phyloP scores from a whole-genome alignment of 2,113 vertebrate genomes.

The Hoplias malabaricus region DNA sequence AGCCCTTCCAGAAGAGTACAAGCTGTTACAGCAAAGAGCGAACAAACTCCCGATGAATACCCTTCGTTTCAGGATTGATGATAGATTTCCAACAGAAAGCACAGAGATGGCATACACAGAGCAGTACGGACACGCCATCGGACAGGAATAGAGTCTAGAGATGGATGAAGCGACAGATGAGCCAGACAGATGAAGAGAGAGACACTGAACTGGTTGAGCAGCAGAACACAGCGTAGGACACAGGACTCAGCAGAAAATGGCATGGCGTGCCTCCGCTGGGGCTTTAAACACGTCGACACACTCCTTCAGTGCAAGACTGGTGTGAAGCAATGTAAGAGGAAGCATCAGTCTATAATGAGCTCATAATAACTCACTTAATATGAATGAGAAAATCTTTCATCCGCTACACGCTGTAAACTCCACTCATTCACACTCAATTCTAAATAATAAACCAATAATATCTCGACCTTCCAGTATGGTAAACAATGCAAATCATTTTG shows the following conservation, averaged over 20 bases:
- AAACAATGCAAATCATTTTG: too few species aligned
- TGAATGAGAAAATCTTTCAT: background rate
- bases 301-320: background rate
- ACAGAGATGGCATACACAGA: conserved; percentile 27
- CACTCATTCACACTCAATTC: too few species aligned
- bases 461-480: too few species aligned
- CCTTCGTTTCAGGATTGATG: background rate
- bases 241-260: conserved; percentile 16
- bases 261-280: background rate
- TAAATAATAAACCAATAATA: too few species aligned
- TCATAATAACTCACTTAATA: background rate
- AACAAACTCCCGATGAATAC: too few species aligned
- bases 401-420: background rate
- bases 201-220: conserved; percentile 28
- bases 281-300: background rate
- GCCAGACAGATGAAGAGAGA: conserved; percentile 27
- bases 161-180: conserved; percentile 35
- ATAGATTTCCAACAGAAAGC: background rate
- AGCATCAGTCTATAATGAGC: background rate
- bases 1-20: too few species aligned
- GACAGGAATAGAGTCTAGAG: conserved; percentile 30
- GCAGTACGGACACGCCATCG: conserved; percentile 5
- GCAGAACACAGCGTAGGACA: background rate
- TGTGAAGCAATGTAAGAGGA: background rate
- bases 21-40: too few species aligned